phyloP scores from a whole-genome alignment of 2,888 invertebrate genomes.

The Torymus auratus region DNA sequence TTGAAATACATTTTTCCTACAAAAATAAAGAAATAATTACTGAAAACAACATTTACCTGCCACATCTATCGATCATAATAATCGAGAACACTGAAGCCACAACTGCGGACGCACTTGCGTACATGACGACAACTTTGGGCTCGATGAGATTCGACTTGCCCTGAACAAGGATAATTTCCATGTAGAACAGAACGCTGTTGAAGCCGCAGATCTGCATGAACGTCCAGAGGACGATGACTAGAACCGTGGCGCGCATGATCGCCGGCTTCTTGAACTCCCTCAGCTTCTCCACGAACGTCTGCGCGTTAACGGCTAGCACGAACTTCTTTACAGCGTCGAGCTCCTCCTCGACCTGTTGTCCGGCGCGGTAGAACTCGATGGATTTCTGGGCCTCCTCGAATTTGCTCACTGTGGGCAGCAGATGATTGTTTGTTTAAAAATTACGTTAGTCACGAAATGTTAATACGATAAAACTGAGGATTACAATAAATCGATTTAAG shows the following conservation, averaged over 20 bases:
- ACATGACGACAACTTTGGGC: conserved; percentile 68
- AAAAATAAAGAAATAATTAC: background rate
- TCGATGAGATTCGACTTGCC: conserved; percentile 63
- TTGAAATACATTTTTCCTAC: background rate
- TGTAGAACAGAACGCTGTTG: conserved; percentile 68
- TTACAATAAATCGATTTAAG: no score
- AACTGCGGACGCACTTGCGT: conserved; percentile 65
- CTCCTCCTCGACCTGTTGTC: conserved; percentile 42
- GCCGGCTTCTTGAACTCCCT: conserved; percentile 34
- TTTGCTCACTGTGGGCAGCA: conserved; percentile 14
- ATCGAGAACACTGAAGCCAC: conserved; percentile 64
- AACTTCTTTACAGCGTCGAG: conserved; percentile 46
- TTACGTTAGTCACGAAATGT: no score
- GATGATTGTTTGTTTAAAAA: no score
- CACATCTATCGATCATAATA: conserved; percentile 68
- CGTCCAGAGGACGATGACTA: conserved; percentile 65
- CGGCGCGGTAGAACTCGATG: conserved; percentile 49
- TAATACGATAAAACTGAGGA: no score
- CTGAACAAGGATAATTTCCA: conserved; percentile 69
- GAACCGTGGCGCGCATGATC: conserved; percentile 62
- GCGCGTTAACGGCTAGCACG: background rate
- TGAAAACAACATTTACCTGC: conserved; percentile 60
- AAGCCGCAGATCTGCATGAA: conserved; percentile 70
- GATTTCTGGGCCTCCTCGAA: conserved; percentile 46
- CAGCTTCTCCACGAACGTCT: conserved; percentile 44